phyloP scores from a whole-genome alignment of 2,888 invertebrate genomes.

The Abscondita cerata region DNA sequence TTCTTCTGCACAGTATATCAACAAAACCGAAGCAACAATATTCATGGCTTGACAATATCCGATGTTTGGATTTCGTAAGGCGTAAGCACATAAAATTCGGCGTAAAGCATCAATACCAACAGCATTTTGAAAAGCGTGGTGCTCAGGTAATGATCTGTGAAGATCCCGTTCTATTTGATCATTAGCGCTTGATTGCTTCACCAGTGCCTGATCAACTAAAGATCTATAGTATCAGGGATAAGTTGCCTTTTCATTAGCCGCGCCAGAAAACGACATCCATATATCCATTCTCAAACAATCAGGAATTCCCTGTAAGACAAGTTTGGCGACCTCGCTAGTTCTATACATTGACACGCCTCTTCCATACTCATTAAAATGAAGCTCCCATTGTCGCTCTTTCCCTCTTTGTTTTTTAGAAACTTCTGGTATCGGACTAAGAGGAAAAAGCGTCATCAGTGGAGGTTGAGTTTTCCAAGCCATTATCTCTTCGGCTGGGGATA shows the following conservation, averaged over 20 bases:
- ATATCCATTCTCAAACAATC: constrained; percentile 88
- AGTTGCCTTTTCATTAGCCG: constrained; percentile 84
- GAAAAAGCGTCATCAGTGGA: constrained; percentile 80
- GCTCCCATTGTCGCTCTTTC: constrained; percentile 84
- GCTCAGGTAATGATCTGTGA: constrained; percentile 95
- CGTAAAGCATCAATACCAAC: constrained; percentile 91
- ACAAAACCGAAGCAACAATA: constrained; percentile 94
- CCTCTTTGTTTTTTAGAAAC: constrained; percentile 73
- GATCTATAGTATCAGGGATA: constrained; percentile 86
- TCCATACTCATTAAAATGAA: constrained; percentile 90
- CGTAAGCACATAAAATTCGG: constrained; percentile 94
- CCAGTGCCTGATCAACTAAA: constrained; percentile 80
- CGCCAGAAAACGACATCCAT: constrained; percentile 94
- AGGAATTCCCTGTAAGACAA: constrained; percentile 92
- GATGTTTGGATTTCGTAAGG: constrained; percentile 93
- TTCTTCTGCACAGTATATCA: constrained; percentile 95
- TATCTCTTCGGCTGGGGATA: constrained; percentile 20
- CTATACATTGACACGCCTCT: constrained; percentile 94
- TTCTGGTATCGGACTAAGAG: constrained; percentile 72
- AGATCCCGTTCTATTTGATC: constrained; percentile 98
- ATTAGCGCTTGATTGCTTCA: constrained; percentile 77
- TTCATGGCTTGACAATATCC: constrained; percentile 98
- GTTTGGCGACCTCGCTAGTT: constrained; percentile 86
- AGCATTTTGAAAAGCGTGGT: constrained; percentile 93
- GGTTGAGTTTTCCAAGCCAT: constrained; percentile 73